These are phyloP conservation scores for Muscina levida DNA, from an alignment of 2,888 invertebrate genomes.

Conservation along the genomic window DNA sequence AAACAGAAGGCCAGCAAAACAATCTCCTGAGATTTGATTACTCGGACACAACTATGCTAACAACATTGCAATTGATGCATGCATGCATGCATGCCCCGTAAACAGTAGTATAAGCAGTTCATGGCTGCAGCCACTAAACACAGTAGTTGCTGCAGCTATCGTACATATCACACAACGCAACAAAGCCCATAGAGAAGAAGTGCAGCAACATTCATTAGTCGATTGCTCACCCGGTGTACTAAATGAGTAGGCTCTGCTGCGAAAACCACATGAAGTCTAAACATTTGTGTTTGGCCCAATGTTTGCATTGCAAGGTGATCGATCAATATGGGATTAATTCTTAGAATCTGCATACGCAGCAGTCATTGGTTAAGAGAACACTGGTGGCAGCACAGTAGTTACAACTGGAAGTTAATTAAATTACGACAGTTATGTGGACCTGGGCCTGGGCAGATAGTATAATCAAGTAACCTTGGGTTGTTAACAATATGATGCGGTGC, in stretches of 20 bases:
- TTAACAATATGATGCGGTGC: no score
- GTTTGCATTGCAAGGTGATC: constrained; percentile 29
- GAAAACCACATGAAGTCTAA: constrained; percentile 62
- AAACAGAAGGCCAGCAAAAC: constrained; percentile 48
- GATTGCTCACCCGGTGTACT: background rate
- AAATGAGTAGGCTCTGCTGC: constrained; percentile 24
- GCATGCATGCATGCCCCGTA: no score
- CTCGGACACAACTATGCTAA: constrained; percentile 12
- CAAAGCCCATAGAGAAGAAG: no score
- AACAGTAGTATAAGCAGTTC: constrained; percentile 37
- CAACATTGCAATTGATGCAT: constrained; percentile 1
- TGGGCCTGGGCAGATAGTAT: background rate
- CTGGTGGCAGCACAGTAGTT: constrained; percentile 15
- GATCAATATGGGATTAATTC: constrained; percentile 25
- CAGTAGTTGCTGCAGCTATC: no score
- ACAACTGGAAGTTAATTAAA: constrained; percentile 6
- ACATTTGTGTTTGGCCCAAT: constrained; percentile 34
- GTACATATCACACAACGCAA: no score
- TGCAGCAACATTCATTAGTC: constrained; percentile 13
- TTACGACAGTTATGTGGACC: background rate
- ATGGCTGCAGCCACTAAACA: background rate
- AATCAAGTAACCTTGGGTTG: constrained; percentile 20
- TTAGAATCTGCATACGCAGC: constrained; percentile 22
- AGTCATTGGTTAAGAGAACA: background rate
- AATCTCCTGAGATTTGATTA: constrained; percentile 46